Conservation (phyloP, 2,888 invertebrate genomes). For the Hoplodrina blanda region DNA sequence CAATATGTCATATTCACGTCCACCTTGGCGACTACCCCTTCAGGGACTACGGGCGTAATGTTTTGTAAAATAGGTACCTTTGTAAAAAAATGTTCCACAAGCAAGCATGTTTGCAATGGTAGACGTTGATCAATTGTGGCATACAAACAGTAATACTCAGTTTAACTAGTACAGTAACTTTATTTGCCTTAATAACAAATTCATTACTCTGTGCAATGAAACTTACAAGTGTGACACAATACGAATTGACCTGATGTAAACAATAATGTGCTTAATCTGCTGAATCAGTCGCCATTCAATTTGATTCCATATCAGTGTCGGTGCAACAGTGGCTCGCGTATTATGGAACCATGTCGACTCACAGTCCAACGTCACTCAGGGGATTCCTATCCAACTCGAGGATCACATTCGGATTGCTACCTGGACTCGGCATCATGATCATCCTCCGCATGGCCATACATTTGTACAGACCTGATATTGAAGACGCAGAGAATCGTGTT, state of each 20-base stretch:
- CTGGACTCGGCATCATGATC: slow-evolving; percentile 92
- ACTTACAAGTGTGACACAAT: slow-evolving; percentile 55
- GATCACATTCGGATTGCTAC: slow-evolving; percentile 92
- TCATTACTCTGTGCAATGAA: slow-evolving; percentile 69
- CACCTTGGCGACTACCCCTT: not conserved
- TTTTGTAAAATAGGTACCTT: too few species aligned
- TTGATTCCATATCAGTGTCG: slow-evolving; percentile 56
- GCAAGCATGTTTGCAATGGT: not conserved
- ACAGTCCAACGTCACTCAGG: slow-evolving; percentile 73
- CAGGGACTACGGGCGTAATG: not conserved
- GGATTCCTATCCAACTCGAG: slow-evolving; percentile 91
- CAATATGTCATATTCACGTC: too few species aligned
- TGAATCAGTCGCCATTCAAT: slow-evolving; percentile 67
- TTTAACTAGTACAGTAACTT: not conserved
- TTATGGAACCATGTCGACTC: slow-evolving; percentile 74
- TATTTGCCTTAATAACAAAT: slow-evolving; percentile 2
- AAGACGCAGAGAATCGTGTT: slow-evolving; percentile 92
- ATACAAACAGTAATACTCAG: not conserved
- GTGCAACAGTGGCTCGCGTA: slow-evolving; percentile 48
- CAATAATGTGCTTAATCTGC: slow-evolving; percentile 73
- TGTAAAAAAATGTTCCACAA: too few species aligned
- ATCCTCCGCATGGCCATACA: slow-evolving; percentile 92
- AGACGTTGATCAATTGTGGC: not conserved
- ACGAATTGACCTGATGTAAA: slow-evolving; percentile 63
- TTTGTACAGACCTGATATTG: slow-evolving; percentile 93